Evolutionary conservation across 35 echinoderm and acorn worm species (phyloP).

Genomic region (Lytechinus pictus): DNA sequence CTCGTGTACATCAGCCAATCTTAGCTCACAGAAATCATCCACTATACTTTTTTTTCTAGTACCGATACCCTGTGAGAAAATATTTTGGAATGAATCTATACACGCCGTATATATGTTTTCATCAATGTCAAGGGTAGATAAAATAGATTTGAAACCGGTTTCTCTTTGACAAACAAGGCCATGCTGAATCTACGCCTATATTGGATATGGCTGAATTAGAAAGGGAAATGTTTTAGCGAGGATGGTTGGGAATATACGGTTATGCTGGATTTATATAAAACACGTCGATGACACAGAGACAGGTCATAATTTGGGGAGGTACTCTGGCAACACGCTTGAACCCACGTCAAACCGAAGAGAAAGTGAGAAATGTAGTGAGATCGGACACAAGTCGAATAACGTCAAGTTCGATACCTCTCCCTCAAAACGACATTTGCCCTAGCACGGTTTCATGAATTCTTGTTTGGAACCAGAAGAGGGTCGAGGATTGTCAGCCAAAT

Average conservation of each 20-base stretch:
- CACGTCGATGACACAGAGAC: conserved; percentile 8
- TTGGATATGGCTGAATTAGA: neutral
- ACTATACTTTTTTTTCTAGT: neutral
- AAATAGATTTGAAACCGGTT: neutral
- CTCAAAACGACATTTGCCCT: neutral
- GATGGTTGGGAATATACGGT: neutral
- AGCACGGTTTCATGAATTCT: neutral
- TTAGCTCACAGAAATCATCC: neutral
- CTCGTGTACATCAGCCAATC: neutral
- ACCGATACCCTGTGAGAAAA: neutral
- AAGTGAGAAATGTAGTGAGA: neutral
- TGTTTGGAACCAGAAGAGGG: neutral
- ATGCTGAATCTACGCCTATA: neutral
- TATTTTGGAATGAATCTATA: neutral
- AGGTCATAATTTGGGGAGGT: neutral
- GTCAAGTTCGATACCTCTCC: neutral
- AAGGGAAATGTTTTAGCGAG: neutral
- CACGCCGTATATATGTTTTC: neutral
- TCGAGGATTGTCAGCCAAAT: neutral
- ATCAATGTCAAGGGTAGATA: neutral
- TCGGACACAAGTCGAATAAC: neutral
- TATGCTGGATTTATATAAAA: neutral
- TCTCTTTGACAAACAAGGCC: neutral
- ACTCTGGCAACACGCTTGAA: neutral
- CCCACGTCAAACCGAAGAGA: neutral